These are phyloP conservation scores for Delphinus delphis DNA, from an alignment of 2,113 vertebrate genomes.

Conservation along the genomic window DNA sequence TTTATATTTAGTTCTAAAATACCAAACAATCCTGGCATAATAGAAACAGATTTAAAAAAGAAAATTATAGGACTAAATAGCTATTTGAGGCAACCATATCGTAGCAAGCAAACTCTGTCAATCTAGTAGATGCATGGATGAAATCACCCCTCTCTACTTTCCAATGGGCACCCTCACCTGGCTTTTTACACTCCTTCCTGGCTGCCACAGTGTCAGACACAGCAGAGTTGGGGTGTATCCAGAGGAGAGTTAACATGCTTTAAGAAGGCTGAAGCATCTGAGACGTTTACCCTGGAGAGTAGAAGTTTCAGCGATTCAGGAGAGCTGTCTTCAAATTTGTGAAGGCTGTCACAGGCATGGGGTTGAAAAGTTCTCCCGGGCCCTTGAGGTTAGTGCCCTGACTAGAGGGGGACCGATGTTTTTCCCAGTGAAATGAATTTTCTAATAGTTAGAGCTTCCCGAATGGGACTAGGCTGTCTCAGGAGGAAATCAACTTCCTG, in stretches of 20 bases:
- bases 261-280: fast-evolving
- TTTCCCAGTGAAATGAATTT: background rate
- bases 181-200: background rate
- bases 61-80: too few species aligned
- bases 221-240: fast-evolving
- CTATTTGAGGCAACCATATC: background rate
- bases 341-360: background rate
- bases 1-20: background rate
- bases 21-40: background rate
- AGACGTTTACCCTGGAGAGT: fast-evolving
- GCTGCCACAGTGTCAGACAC: background rate
- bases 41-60: background rate
- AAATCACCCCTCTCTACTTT: fast-evolving
- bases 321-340: fast-evolving
- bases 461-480: background rate
- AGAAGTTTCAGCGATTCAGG: too few species aligned
- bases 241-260: too few species aligned
- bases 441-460: background rate
- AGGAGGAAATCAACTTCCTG: background rate
- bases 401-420: background rate
- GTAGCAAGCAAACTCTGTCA: background rate
- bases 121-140: fast-evolving
- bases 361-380: fast-evolving
- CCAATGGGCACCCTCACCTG: fast-evolving
- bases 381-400: too few species aligned